Evolutionary conservation across 2,888 invertebrate species (phyloP).

Genomic region (Tortricodes alternella): DNA sequence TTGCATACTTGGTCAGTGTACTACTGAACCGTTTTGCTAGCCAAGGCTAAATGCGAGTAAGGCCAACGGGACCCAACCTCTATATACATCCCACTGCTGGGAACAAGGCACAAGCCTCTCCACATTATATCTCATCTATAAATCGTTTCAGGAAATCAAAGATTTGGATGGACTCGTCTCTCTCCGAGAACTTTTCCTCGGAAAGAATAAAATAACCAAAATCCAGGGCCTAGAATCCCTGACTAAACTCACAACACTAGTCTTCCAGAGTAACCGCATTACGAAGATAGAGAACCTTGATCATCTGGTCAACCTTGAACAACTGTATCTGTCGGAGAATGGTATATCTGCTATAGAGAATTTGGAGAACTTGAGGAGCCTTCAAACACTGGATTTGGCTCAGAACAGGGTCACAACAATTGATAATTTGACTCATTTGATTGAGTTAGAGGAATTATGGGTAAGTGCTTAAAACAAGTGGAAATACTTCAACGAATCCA

Average conservation of each 20-base stretch:
- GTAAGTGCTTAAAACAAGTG: conserved; percentile 86
- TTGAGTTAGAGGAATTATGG: conserved; percentile 96
- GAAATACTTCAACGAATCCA: not conserved
- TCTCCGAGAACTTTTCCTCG: conserved; percentile 92
- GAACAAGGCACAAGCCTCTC: too few species aligned
- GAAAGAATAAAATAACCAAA: conserved; percentile 96
- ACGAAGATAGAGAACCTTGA: conserved; percentile 93
- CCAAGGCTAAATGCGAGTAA: too few species aligned
- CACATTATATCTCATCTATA: not conserved
- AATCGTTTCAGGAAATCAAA: conserved; percentile 87
- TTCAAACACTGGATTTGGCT: conserved; percentile 95
- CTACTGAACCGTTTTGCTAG: too few species aligned
- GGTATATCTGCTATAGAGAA: conserved; percentile 92
- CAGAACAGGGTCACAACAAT: conserved; percentile 92
- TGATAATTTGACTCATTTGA: conserved; percentile 89
- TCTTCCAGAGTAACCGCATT: conserved; percentile 95
- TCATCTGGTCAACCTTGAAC: conserved; percentile 87
- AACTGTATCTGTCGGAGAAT: conserved; percentile 97
- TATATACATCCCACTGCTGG: too few species aligned
- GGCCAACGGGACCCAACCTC: too few species aligned
- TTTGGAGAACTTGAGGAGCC: conserved; percentile 84
- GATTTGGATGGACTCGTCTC: conserved; percentile 90
- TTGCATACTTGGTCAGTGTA: too few species aligned
- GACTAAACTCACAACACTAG: conserved; percentile 89
- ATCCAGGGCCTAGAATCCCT: conserved; percentile 91